A percentile compares a stretch with the other conserved stretches of the same genome.
Evolutionary conservation across 2,888 invertebrate species (phyloP).

Genomic region (Seira musarum): DNA sequence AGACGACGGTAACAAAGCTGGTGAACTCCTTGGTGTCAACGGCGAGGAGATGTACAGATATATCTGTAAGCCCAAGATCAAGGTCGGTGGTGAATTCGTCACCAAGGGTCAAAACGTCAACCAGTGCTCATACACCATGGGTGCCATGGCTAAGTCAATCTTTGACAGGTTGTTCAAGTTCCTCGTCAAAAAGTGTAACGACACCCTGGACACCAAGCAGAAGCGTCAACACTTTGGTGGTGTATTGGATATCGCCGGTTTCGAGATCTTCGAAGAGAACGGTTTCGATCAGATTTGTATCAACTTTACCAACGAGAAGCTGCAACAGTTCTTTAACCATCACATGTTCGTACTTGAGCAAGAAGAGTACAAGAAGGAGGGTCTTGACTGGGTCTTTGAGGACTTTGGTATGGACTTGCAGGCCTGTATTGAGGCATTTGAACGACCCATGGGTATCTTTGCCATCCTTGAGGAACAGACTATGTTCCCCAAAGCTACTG

Average conservation of each 20-base stretch:
- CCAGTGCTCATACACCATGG: slow-evolving; percentile 64
- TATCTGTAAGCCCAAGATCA: slow-evolving; percentile 74
- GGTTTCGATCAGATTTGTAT: slow-evolving; percentile 96
- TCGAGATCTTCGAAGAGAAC: slow-evolving; percentile 84
- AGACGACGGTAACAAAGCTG: slow-evolving; percentile 55
- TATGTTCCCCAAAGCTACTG: slow-evolving; percentile 58
- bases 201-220: slow-evolving; percentile 75
- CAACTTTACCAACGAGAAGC: slow-evolving; percentile 98
- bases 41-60: slow-evolving; percentile 73
- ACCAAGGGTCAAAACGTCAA: slow-evolving; percentile 73
- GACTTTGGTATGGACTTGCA: slow-evolving; percentile 98
- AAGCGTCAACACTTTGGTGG: slow-evolving; percentile 76
- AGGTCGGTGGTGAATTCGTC: slow-evolving; percentile 74
- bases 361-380: slow-evolving; percentile 96
- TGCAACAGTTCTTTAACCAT: slow-evolving; percentile 99
- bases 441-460: slow-evolving; percentile 64
- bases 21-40: slow-evolving; percentile 74
- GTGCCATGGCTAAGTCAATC: slow-evolving; percentile 72
- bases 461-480: slow-evolving; percentile 66
- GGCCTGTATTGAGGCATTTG: slow-evolving; percentile 72
- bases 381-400: slow-evolving; percentile 93
- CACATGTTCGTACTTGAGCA: slow-evolving; percentile 98
- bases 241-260: slow-evolving; percentile 78
- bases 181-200: slow-evolving; percentile 76
- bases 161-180: slow-evolving; percentile 73